Conservation (phyloP, 2,888 invertebrate genomes). For the Camptogramma bilineatum region DNA sequence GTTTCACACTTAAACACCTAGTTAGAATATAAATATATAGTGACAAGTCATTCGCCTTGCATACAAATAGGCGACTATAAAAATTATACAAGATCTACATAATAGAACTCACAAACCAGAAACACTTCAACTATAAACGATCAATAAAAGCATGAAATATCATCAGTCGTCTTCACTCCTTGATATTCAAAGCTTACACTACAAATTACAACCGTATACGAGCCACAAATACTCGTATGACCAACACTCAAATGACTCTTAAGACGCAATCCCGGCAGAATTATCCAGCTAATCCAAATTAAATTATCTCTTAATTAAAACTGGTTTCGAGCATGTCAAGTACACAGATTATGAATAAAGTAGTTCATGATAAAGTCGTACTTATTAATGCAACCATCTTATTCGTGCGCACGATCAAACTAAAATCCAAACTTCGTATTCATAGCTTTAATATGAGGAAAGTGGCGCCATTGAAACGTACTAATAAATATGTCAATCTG, state of each 20-base stretch:
- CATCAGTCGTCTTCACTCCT: conserved; percentile 9
- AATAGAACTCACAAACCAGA: conserved; percentile 1
- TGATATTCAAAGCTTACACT: conserved; percentile 14
- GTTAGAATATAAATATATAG: conserved; percentile 40
- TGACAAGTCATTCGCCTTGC: conserved; percentile 16
- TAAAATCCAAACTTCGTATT: conserved; percentile 18
- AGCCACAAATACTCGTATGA: conserved; percentile 23
- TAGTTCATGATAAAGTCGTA: conserved; percentile 41
- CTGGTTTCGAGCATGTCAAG: conserved; percentile 40
- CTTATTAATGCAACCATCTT: conserved; percentile 31
- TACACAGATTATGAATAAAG: conserved; percentile 45
- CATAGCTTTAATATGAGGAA: conserved; percentile 18
- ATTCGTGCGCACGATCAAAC: conserved; percentile 25
- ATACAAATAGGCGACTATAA: neutral
- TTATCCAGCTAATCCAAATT: conserved; percentile 44
- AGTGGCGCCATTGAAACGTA: conserved; percentile 20
- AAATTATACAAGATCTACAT: conserved; percentile 2
- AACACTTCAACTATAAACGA: conserved; percentile 2
- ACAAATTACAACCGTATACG: conserved; percentile 19
- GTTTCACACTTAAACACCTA: neutral
- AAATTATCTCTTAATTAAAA: conserved; percentile 47
- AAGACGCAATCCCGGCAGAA: conserved; percentile 37
- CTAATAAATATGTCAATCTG: conserved; percentile 28
- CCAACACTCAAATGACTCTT: conserved; percentile 28
- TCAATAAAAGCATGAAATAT: conserved; percentile 12